Base-by-base conservation (phyloP, 1,140 invertebrate genomes). In the Anthonomus grandis region DNA sequence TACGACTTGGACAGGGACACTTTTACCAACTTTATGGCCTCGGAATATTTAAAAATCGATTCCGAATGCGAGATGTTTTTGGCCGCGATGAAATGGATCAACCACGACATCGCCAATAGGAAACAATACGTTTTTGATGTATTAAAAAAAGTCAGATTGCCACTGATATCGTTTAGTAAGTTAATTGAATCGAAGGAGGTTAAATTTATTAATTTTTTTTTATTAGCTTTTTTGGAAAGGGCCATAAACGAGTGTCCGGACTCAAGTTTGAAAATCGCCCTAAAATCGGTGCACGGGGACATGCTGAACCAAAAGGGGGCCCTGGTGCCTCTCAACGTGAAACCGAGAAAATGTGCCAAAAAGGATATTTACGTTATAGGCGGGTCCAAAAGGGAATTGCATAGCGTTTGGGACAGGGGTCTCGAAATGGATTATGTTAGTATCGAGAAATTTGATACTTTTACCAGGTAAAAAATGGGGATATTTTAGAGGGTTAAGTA, bases 61-160 rank as follows among this genome's bases (percentile, higher is more conserved):
- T 90, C 87, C 64, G 95, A 97, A 81, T 89, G 87, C 64, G 90
- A 97, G 82, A 89, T 96, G 55, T 89, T 96, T 75, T 84, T 90
- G 77, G 90, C 91, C 55, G 93, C 93, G 18, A 82, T 97, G 60
- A 81, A 87, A 61, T 97, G 94, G 94, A 86, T 97, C 38, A 84
- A 86, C 64, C 86, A 92, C 70, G 89, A 95, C 73, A 82, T 91
- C 23, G 78, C 83, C 19, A 81, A 86, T 51, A 79, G 94, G 46
- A 81, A 90, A 46, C 83, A 86, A 55, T 90, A 87, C 71, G 86
- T 96, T 48, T 94, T 94, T 70, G 89, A 93, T 76, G 84, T 97
- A 53, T 75, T 97, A 25, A 82, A 83, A 56, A 83, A 87, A 67
- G 87, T 97, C 47, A 82, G 94, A 38, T 80, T 96, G 65, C 87